Conservation (phyloP, 2,797 vertebrate genomes). For the Yasuhikotakia modesta region DNA sequence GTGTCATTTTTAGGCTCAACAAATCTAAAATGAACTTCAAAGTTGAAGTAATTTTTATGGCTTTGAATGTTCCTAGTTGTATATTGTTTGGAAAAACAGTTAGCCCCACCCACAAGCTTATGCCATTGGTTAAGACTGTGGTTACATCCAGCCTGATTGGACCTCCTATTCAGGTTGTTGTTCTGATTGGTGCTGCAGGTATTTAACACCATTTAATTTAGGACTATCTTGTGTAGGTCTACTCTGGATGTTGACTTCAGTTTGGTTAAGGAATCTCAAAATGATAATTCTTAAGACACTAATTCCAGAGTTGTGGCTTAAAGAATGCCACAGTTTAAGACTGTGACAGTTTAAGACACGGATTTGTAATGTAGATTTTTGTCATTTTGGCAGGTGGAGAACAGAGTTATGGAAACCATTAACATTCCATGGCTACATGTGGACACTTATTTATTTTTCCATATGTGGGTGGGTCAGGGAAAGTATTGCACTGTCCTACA, state of each 20-base stretch:
- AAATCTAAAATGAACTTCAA: neutral
- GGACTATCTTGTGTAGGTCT: neutral
- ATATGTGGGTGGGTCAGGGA: conserved; percentile 35
- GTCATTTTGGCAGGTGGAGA: conserved; percentile 41
- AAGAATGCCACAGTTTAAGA: neutral
- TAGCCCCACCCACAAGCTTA: neutral
- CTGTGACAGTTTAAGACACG: neutral
- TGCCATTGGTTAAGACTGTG: neutral
- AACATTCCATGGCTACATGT: conserved; percentile 57
- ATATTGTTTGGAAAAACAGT: neutral
- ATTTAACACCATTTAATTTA: neutral
- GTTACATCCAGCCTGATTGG: neutral
- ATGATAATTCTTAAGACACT: too few relatives aligned
- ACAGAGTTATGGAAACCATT: conserved; percentile 57
- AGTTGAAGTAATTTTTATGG: too few relatives aligned
- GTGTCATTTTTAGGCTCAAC: neutral
- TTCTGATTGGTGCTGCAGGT: neutral
- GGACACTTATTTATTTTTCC: conserved; percentile 56
- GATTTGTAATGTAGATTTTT: conserved; percentile 26
- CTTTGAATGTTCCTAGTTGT: neutral
- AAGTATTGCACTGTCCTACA: conserved; percentile 37
- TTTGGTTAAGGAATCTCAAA: too few relatives aligned
- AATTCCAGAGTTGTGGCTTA: too few relatives aligned
- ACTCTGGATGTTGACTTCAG: neutral
- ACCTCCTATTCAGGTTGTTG: neutral